Base-by-base conservation (phyloP, 2,113 vertebrate species). In the Phainopepla nitens region DNA sequence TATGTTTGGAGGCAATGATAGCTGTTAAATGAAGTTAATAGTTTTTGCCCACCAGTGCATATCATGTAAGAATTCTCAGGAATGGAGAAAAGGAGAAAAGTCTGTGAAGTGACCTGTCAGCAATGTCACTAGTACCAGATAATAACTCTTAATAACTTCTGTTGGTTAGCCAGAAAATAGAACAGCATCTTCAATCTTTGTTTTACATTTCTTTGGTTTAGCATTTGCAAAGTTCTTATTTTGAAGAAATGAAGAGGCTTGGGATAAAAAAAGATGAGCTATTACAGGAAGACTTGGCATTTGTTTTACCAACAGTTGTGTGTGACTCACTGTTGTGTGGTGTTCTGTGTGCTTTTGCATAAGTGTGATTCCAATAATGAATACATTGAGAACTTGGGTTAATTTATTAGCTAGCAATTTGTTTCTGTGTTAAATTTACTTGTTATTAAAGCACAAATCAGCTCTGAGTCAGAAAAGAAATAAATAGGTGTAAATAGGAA, bases 271-370 rank as follows among this genome's bases (percentile, higher is more conserved):
- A 78, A 53, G 51, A 85, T 61, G 19, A 70, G 50, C 45, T 87
- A 39, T 96, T 87, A 56, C 66, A 64, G 90, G 79, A 87, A 56
- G 29, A 84, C 79, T 93, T 94, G 84, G 60, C 90, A 64, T 94
- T 93, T 94, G 64, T 95, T 96, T 93, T 54, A 72, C 82, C 82
- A 94, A 72, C 79, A 90, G 82, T 89, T 94, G 49, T 56, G 58
- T 66, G 49, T 94, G 92, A 96, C 57, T 97, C 84, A 89, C 31
- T 94, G 73, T 78, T 95, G 36, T 84, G 81, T 94, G 72, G 39
- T 68, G 51, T 24, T 90, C 73, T 80, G 41, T 54, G 41, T 4
- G 7, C 29, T 93, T 94, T 82, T 82, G 62, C 36, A 0, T 68
- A 94, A 94, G 70, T 94, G 92, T 91, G 66, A 93, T 86, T 85